A percentile compares a stretch with the other conserved stretches of the same genome.
These are phyloP conservation scores for Copidosoma floridanum DNA, from an alignment of 1,140 invertebrate genomes.

Conservation along the genomic window DNA sequence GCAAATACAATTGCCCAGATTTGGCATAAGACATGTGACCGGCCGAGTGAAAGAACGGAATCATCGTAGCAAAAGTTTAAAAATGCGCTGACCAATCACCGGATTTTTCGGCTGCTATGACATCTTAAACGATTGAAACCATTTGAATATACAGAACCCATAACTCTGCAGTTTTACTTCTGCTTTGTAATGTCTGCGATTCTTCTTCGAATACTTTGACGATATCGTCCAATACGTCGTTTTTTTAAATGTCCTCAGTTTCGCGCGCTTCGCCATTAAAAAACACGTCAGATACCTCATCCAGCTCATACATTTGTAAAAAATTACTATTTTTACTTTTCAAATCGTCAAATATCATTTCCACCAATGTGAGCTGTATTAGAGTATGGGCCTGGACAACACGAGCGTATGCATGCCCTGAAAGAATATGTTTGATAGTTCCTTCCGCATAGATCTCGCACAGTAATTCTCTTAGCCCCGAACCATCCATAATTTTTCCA, in stretches of 20 bases:
- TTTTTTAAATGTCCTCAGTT: too few relatives aligned
- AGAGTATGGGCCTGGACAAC: slow-evolving; percentile 42
- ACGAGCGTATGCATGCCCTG: slow-evolving; percentile 39
- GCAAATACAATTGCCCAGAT: slow-evolving; percentile 42
- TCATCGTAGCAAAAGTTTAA: slow-evolving; percentile 35
- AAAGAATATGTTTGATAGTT: slow-evolving; percentile 46
- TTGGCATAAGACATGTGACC: slow-evolving; percentile 47
- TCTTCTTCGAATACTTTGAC: not conserved
- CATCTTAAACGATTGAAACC: slow-evolving; percentile 43
- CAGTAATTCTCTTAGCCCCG: slow-evolving; percentile 44
- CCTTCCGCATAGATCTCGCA: slow-evolving; percentile 39
- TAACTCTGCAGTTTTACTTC: slow-evolving; percentile 44
- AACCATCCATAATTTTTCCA: slow-evolving; percentile 49
- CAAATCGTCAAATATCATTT: not conserved
- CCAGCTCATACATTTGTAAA: not conserved
- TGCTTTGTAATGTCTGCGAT: slow-evolving; percentile 26
- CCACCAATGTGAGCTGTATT: not conserved
- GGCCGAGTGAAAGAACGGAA: slow-evolving; percentile 45
- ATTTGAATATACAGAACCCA: slow-evolving; percentile 54
- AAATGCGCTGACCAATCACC: slow-evolving; percentile 45
- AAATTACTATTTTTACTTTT: not conserved
- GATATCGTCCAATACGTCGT: not conserved
- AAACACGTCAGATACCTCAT: too few relatives aligned
- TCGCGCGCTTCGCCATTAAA: too few relatives aligned
- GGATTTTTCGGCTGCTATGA: slow-evolving; percentile 47